A percentile compares a stretch with the other conserved stretches of the same genome.
Evolutionary conservation across 2,797 vertebrate genomes (phyloP).

Genomic region (Enteromius anoplus): DNA sequence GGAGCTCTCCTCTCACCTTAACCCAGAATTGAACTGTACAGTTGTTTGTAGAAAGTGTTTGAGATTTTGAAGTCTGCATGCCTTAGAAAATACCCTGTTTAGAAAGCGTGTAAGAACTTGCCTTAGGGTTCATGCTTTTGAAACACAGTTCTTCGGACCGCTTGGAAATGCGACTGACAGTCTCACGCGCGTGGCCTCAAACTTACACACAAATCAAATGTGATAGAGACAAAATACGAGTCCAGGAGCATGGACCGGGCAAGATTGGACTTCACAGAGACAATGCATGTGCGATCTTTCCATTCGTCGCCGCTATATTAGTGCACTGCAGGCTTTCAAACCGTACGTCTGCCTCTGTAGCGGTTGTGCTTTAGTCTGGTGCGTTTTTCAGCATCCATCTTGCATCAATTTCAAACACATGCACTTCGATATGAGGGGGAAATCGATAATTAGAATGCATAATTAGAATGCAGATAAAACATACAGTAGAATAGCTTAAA

Average conservation of each 20-base stretch:
- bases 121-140: constrained; percentile 61
- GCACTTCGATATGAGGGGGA: background rate
- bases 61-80: constrained; percentile 68
- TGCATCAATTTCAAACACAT: constrained; percentile 28
- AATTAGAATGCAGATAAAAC: constrained; percentile 41
- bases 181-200: constrained; percentile 28
- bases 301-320: background rate
- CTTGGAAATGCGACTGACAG: constrained; percentile 45
- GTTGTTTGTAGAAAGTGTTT: constrained; percentile 57
- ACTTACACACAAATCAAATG: constrained; percentile 40
- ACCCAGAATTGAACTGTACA: background rate
- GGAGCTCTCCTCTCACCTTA: constrained; percentile 19
- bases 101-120: constrained; percentile 67
- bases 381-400: constrained; percentile 4
- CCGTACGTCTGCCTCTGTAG: constrained; percentile 14
- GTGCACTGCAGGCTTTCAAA: constrained; percentile 20
- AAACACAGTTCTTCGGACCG: constrained; percentile 64
- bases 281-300: constrained; percentile 12
- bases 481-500: constrained; percentile 38
- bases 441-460: constrained; percentile 6
- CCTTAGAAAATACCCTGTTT: constrained; percentile 83
- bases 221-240: constrained; percentile 50
- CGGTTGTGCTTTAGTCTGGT: constrained; percentile 44
- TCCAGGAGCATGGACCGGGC: constrained; percentile 8
- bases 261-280: constrained; percentile 8